These are phyloP conservation scores for Cassiopea andromeda DNA, from an alignment of 30 jellyfish, hydroid and myxozoan species.

Conservation along the genomic window DNA sequence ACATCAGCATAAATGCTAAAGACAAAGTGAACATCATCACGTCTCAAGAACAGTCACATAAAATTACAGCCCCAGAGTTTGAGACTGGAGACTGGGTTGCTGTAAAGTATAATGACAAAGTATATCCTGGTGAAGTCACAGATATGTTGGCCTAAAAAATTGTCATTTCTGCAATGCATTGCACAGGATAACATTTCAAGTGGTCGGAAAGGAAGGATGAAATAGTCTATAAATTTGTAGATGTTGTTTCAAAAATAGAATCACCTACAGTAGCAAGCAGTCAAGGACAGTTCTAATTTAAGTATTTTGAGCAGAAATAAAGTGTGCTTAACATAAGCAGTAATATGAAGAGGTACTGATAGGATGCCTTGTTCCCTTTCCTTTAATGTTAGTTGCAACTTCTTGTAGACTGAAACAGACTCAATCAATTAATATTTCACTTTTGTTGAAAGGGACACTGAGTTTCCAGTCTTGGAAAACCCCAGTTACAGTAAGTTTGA, in stretches of 20 bases:
- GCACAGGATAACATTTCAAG: slow-evolving; percentile 35
- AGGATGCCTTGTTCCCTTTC: too few relatives aligned
- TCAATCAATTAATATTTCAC: too few relatives aligned
- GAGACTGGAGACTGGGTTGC: slow-evolving; percentile 50
- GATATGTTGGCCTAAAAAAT: slow-evolving; percentile 17
- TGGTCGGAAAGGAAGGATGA: slow-evolving; percentile 58
- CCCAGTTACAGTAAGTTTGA: too few relatives aligned
- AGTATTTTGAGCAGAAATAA: slow-evolving; percentile 1
- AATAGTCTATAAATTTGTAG: slow-evolving; percentile 7
- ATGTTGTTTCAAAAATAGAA: slow-evolving; percentile 17
- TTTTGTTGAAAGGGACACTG: too few relatives aligned
- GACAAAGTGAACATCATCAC: slow-evolving; percentile 5
- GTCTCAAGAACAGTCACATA: slow-evolving; percentile 23
- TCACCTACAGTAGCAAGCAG: slow-evolving; percentile 24
- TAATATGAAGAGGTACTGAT: too few relatives aligned
- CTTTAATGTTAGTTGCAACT: too few relatives aligned
- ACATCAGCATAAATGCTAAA: slow-evolving; percentile 18
- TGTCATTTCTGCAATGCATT: slow-evolving; percentile 45
- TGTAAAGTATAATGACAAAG: slow-evolving; percentile 39
- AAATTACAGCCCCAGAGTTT: not conserved
- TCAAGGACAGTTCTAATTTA: slow-evolving; percentile 23
- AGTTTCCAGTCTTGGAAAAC: too few relatives aligned
- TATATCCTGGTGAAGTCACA: slow-evolving; percentile 47
- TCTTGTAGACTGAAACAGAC: too few relatives aligned
- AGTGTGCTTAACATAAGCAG: not conserved